Base-by-base conservation (phyloP, 1,140 invertebrate genomes). In the Sitophilus oryzae region DNA sequence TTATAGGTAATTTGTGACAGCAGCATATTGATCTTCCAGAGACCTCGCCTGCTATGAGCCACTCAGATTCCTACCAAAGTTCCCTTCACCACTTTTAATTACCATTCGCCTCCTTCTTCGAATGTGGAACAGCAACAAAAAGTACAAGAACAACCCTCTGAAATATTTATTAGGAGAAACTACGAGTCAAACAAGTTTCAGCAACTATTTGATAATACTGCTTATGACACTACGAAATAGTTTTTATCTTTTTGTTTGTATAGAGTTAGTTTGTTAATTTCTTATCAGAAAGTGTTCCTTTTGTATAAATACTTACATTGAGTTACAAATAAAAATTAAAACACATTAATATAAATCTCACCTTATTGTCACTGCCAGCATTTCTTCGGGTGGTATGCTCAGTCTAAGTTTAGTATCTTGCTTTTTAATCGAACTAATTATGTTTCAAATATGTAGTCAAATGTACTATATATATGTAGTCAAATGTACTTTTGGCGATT, bases 371-470 rank as follows among this genome's bases (percentile, higher is more conserved):
- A 49, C 19, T 16, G 16, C 30, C 14, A 36, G 36, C 20, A 51
- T 42, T 51, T 51, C 37, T 46, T 30, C 44, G n/a, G 19, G 44
- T 25, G 44, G 44, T n/a, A 46, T 46, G 21, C 21, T 6, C 23
- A 25, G n/a, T 25, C 23, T 23, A 23, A 25, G 30, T 23, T 34
- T 14, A n/a, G 21, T 46, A 30, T n/a, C n/a, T n/a, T n/a, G n/a
- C n/a, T n/a, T n/a, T n/a, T n/a, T n/a, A n/a, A n/a, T n/a, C n/a
- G 25, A n/a, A 40, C 10, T 40, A 22, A 42, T 42, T 42, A 52
- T 16, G 14, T 52, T 22, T 42, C 40, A 11, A 43, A 42, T 52
- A 41, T 14, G 49, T 43, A 52, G 18, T 41, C 37, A 40, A 40
- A 5, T 40, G n/a, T n/a, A n/a, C n/a, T n/a, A n/a, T n/a, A n/a